Percentiles rank a stretch among this genome's conserved stretches.
Evolutionary conservation across 2,888 invertebrate genomes (phyloP).

Genomic region (Yponomeuta plumbellus): DNA sequence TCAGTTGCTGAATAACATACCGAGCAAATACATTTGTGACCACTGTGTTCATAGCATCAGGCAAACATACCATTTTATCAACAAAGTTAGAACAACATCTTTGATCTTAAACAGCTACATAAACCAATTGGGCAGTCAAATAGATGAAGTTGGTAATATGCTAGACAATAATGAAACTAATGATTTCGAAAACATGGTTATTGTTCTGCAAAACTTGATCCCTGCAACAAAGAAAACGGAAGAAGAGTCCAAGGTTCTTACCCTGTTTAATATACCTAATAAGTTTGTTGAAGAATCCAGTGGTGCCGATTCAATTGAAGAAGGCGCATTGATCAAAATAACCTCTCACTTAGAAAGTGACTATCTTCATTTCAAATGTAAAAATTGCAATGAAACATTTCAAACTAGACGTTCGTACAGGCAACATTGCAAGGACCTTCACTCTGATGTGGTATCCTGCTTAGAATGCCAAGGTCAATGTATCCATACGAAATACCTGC

Average conservation of each 20-base stretch:
- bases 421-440: background rate
- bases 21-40: slow-evolving; percentile 36
- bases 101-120: slow-evolving; percentile 31
- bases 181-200: slow-evolving; percentile 6
- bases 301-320: background rate
- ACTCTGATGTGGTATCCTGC: background rate
- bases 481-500: slow-evolving; percentile 7
- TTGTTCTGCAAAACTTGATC: background rate
- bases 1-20: slow-evolving; percentile 38
- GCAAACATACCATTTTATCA: slow-evolving; percentile 43
- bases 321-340: too few species aligned
- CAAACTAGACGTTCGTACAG: background rate
- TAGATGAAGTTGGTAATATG: background rate
- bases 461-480: background rate
- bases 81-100: slow-evolving; percentile 39
- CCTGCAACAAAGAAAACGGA: too few species aligned
- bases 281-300: background rate
- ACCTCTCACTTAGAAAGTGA: background rate
- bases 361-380: background rate
- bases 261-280: background rate
- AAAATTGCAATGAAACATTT: background rate
- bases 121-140: background rate
- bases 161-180: background rate
- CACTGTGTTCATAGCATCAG: slow-evolving; percentile 41
- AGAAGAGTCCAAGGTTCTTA: background rate